A percentile compares a stretch with the other conserved stretches of the same genome.
Evolutionary conservation across 2,888 invertebrate species (phyloP).

Genomic region (Sesamia inferens): DNA sequence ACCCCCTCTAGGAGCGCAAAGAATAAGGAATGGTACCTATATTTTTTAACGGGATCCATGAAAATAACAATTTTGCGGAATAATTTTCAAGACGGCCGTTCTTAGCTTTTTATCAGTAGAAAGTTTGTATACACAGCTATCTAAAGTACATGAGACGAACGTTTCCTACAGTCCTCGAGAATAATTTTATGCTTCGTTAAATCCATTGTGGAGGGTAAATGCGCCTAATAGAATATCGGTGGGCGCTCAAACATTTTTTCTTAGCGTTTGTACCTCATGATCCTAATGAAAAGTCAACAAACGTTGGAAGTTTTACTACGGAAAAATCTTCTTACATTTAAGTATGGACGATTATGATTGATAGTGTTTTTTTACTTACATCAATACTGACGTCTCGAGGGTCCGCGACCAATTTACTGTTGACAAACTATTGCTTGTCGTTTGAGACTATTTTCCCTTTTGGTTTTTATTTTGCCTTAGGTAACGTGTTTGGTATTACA

Average conservation of each 20-base stretch:
- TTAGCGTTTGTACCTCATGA: conserved; percentile 56
- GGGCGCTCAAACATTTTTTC: conserved; percentile 65
- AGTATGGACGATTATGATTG: conserved; percentile 77
- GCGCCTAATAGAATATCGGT: conserved; percentile 76
- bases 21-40: conserved; percentile 76
- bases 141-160: conserved; percentile 81
- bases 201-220: conserved; percentile 81
- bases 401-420: conserved; percentile 68
- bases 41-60: conserved; percentile 78
- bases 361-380: conserved; percentile 68
- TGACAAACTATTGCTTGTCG: conserved; percentile 62
- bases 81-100: conserved; percentile 85
- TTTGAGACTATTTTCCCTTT: conserved; percentile 23
- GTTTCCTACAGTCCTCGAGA: conserved; percentile 82
- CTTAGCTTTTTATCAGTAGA: conserved; percentile 87
- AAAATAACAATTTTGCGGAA: conserved; percentile 86
- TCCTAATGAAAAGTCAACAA: conserved; percentile 80
- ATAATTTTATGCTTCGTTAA: conserved; percentile 88
- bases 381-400: conserved; percentile 58
- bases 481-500: conserved; percentile 24
- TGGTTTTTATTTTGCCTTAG: conserved; percentile 22
- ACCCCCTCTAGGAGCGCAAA: conserved; percentile 66
- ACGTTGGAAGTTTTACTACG: conserved; percentile 58
- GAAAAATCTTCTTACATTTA: conserved; percentile 67
- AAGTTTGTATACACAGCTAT: conserved; percentile 87